Evolutionary conservation across 1,140 invertebrate genomes (phyloP), one percentile per base, ranked within the genome.

Genomic region (Sarcophaga peregrina): DNA sequence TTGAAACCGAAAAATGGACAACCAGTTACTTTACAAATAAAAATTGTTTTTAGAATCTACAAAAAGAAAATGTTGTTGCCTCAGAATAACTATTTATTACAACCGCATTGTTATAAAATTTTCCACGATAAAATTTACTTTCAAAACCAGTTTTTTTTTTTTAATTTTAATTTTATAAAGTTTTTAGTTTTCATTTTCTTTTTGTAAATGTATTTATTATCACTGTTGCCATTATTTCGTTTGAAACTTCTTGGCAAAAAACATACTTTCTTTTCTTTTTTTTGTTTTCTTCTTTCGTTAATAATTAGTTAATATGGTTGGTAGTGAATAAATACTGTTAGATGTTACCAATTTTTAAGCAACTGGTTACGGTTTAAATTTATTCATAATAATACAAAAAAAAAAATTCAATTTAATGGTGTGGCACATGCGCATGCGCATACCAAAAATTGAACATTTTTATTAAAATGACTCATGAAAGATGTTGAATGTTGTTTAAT

Each of bases 211-310:
- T 20, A 4, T 62, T 17, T 5, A 62, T 5, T 68, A 20, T 68
- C 6, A 37, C 25, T 37, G 25, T 37, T 37, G 25, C 25, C 25
- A 37, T 37, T 68, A 20, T 25, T 68, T 68, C 4, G 8, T 68
- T 25, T 25, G 20, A 58, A 58, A 58, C 13, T 62, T 62, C n/a
- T 62, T n/a, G 54, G 5, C 15, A 62, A 15, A 58, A 58, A 62
- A 62, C 15, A n/a, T 68, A 68, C 62, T 68, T 68, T 68, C 62
- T 25, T 68, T 68, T 68, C n/a, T n/a, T n/a, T n/a, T n/a, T n/a
- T n/a, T n/a, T n/a, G n/a, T 68, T 62, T 4, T 25, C 7, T 58
- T 13, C n/a, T 13, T 58, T 58, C 5, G 10, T 25, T 68, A 20
- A n/a, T 68, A 68, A 68, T 68, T 68, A 68, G 62, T 20, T 25